A percentile compares a stretch with the other conserved stretches of the same genome.
These are phyloP conservation scores for Umimayanthus chanpuru DNA, from an alignment of 92 coral and sea anemone genomes.

Conservation along the genomic window DNA sequence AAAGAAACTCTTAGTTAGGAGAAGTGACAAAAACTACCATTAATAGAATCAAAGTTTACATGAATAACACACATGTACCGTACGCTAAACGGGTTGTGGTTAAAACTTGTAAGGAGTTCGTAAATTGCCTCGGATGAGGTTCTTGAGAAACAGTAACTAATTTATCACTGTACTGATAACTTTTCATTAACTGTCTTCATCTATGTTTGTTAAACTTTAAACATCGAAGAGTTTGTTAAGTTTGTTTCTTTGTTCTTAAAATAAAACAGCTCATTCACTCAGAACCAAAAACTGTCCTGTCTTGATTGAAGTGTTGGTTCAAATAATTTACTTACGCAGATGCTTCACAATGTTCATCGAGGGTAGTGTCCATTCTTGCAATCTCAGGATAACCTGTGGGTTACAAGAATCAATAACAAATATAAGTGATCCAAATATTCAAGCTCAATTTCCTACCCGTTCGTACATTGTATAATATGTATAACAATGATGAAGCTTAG, in stretches of 20 bases:
- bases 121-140: no score
- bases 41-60: no score
- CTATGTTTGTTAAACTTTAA: not conserved
- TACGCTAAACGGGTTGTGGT: not conserved
- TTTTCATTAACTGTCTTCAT: no score
- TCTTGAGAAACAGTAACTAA: no score
- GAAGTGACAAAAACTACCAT: not conserved
- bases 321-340: constrained; percentile 53
- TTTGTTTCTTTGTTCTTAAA: no score
- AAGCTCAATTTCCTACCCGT: no score
- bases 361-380: constrained; percentile 67
- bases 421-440: not conserved
- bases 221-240: not conserved
- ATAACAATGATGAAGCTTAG: no score
- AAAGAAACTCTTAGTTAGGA: not conserved
- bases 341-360: constrained; percentile 64
- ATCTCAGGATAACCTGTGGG: constrained; percentile 77
- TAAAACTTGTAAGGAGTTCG: no score
- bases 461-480: no score
- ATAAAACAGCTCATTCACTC: no score
- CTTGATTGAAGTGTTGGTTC: not conserved
- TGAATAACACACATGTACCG: not conserved
- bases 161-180: no score
- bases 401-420: not conserved
- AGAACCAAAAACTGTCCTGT: no score